These are phyloP conservation scores for Nemapogon koenigi DNA, from an alignment of 2,888 invertebrate species.

Conservation along the genomic window DNA sequence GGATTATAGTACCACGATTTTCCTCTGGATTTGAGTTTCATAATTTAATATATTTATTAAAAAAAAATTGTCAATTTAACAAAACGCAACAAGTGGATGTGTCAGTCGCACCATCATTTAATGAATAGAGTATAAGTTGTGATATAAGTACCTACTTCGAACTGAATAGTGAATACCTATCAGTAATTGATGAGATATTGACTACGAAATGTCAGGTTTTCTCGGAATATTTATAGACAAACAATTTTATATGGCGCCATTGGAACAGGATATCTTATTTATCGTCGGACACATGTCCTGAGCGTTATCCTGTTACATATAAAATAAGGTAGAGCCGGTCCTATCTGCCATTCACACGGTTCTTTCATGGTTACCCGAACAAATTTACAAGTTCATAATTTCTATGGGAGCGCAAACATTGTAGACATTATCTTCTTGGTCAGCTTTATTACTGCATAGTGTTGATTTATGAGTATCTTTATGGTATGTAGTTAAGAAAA, in stretches of 20 bases:
- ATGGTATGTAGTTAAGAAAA: slow-evolving; percentile 16
- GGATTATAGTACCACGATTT: no score
- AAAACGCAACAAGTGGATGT: no score
- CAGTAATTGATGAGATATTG: no score
- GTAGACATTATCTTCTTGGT: slow-evolving; percentile 10
- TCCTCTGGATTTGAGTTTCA: no score
- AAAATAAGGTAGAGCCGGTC: slow-evolving; percentile 12
- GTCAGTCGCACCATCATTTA: no score
- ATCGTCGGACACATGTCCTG: slow-evolving; percentile 22
- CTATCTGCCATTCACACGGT: slow-evolving; percentile 12
- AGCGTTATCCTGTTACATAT: slow-evolving; percentile 17
- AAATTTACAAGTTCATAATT: slow-evolving; percentile 11
- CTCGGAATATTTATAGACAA: not conserved
- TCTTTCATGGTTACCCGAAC: slow-evolving; percentile 10
- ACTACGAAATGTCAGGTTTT: no score
- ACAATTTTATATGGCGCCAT: slow-evolving; percentile 18
- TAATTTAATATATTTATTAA: no score
- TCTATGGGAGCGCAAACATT: slow-evolving; percentile 11
- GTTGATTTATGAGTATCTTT: slow-evolving; percentile 16
- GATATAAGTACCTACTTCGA: not conserved
- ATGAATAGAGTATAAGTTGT: not conserved
- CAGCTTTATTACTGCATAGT: not conserved
- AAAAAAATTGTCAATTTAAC: no score
- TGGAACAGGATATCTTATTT: slow-evolving; percentile 29
- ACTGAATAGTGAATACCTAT: no score